These are phyloP conservation scores for Microplitis mediator DNA, from an alignment of 1,140 invertebrate species.

Conservation along the genomic window DNA sequence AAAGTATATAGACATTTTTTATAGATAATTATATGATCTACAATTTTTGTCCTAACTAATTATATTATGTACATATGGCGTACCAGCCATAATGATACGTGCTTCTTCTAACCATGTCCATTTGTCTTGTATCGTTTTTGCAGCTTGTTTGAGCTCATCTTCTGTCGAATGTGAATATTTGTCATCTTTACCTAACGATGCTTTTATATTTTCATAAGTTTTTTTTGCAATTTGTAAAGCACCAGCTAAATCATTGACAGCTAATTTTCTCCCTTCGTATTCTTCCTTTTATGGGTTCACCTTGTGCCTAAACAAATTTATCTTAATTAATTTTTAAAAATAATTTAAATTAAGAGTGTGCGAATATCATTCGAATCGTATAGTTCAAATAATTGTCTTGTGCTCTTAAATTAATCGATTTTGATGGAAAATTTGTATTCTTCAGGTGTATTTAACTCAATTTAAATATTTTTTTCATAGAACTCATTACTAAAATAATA, in stretches of 20 bases:
- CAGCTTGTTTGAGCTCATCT: constrained; percentile 78
- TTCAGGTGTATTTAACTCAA: too few relatives aligned
- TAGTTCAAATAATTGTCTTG: too few relatives aligned
- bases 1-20: too few relatives aligned
- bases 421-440: too few relatives aligned
- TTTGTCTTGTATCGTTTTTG: constrained; percentile 64
- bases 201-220: constrained; percentile 71
- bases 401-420: too few relatives aligned
- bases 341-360: too few relatives aligned
- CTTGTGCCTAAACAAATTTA: constrained; percentile 67
- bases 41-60: too few relatives aligned
- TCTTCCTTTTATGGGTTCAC: constrained; percentile 88
- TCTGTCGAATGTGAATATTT: constrained; percentile 84
- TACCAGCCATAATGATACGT: constrained; percentile 66
- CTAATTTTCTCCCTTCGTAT: constrained; percentile 74
- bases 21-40: too few relatives aligned
- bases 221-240: constrained; percentile 78
- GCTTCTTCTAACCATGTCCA: constrained; percentile 77
- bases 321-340: constrained; percentile 16
- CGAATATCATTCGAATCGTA: too few relatives aligned
- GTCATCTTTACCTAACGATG: constrained; percentile 66
- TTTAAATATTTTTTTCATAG: too few relatives aligned
- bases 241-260: constrained; percentile 77
- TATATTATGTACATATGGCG: too few relatives aligned
- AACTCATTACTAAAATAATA: too few relatives aligned